Evolutionary conservation across 37 sponge, comb jelly and placozoan species (phyloP).

Genomic region (Aplysina aerophoba): DNA sequence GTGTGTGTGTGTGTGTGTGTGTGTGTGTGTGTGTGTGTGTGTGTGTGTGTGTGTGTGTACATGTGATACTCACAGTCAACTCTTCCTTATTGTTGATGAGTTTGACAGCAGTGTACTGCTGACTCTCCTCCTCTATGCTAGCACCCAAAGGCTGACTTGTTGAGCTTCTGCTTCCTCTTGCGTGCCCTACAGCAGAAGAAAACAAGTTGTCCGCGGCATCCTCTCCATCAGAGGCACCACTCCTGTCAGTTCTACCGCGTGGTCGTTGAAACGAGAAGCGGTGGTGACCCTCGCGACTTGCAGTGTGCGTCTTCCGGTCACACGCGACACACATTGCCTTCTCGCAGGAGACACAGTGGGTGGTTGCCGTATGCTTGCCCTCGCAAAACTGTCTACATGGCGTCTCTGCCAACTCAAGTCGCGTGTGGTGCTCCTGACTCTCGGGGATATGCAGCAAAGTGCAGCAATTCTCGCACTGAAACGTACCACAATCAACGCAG

Average conservation of each 20-base stretch:
- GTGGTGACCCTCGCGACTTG: conserved; percentile 35
- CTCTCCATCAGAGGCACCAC: neutral
- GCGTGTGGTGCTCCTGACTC: conserved; percentile 26
- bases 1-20: conserved; percentile 41
- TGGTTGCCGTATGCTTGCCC: conserved; percentile 32
- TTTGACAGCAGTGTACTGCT: neutral
- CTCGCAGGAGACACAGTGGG: conserved; percentile 53
- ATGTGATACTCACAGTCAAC: conserved; percentile 50
- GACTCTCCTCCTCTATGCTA: too few relatives aligned
- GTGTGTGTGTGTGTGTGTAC: neutral
- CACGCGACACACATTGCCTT: conserved; percentile 56
- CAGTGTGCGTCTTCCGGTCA: conserved; percentile 61
- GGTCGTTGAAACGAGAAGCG: neutral
- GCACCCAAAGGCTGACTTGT: neutral
- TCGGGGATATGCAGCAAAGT: conserved; percentile 52
- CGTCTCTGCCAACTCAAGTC: conserved; percentile 16
- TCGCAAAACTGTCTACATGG: conserved; percentile 57
- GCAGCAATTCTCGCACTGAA: conserved; percentile 62
- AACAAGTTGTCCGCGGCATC: neutral
- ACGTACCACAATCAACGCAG: conserved; percentile 66
- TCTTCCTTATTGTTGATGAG: conserved; percentile 74
- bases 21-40: neutral
- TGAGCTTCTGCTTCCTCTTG: neutral
- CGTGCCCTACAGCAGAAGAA: conserved; percentile 21
- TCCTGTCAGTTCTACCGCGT: neutral